Evolutionary conservation across 2,113 vertebrate species (phyloP), one percentile per base, ranked within the genome.

Genomic region (Salvator merianae): DNA sequence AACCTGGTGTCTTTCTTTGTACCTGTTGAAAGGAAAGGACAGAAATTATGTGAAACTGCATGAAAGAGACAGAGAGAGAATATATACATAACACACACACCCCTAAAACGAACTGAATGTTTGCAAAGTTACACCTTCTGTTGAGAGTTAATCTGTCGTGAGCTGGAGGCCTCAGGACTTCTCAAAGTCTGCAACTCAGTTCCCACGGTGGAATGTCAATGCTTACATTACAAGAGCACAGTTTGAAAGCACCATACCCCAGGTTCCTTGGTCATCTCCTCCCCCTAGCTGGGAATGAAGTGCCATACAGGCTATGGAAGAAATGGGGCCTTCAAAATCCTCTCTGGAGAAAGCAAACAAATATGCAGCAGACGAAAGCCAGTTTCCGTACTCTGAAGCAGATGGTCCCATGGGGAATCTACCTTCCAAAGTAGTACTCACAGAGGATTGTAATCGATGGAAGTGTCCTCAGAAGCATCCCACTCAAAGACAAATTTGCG

Each of bases 401-500:
- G 47, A 10, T 66, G 22, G 5, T 9, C 38, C 36, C 69, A 32
- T 2, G 3, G 2, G 8, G 20, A 40, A 34, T 30, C 76, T 7
- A 5, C 40, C 14, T 50, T 38, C 66, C 76, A 32, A 85, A 24
- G 1, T 20, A 47, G 34, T 26, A 94, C 98, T 98, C 93, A 99
- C 98, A 99, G 93, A 0, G 98, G 98, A 88, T 99, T 99, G 95
- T 99, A 99, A 91, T 99, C 99, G 0, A 98, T 97, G 7, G 99
- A 99, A 0, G 98, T 99, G 91, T 99, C 98, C 76, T 99, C 99
- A 0, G 98, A 99, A 0, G 99, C 99, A 0, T 99, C 99, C 99
- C 99, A 99, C 93, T 99, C 99, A 1, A 99, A 99, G 73, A 99
- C 99, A 69, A 99, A 99, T 93, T 99, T 99, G 87, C 99, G 97